Evolutionary conservation across 2,113 vertebrate species (phyloP).

Genomic region (Siniperca knerii): DNA sequence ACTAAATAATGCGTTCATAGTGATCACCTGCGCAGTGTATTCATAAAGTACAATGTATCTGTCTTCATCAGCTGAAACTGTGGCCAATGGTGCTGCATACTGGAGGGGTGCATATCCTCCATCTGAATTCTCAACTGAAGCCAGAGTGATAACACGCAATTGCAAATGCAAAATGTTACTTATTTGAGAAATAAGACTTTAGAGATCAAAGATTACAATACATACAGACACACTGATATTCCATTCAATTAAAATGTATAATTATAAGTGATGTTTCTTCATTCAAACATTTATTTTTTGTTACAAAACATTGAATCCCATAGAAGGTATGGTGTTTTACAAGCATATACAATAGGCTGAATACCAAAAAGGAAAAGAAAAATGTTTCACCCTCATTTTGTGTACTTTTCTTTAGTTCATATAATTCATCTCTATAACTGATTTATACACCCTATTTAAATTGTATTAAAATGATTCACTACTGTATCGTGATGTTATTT

Average conservation of each 20-base stretch:
- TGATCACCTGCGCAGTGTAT: slow-evolving; percentile 73
- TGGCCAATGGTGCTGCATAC: slow-evolving; percentile 26
- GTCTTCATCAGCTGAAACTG: slow-evolving; percentile 32
- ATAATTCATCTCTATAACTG: too few relatives aligned
- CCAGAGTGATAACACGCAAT: not conserved
- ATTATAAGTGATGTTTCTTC: not conserved
- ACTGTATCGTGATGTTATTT: not conserved
- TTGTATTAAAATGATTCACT: too few relatives aligned
- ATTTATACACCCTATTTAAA: too few relatives aligned
- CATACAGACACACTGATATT: not conserved
- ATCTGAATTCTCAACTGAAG: slow-evolving; percentile 47
- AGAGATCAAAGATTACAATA: not conserved
- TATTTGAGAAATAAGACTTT: not conserved
- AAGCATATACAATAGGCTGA: not conserved
- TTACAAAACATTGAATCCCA: not conserved
- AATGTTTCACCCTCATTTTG: too few relatives aligned
- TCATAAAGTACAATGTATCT: slow-evolving; percentile 69
- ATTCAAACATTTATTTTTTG: not conserved
- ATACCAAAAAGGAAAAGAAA: too few relatives aligned
- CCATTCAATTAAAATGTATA: not conserved
- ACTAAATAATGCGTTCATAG: not conserved
- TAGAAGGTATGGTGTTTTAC: not conserved
- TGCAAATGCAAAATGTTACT: not conserved
- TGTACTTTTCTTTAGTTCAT: too few relatives aligned
- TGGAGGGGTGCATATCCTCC: slow-evolving; percentile 74